These are phyloP conservation scores for Amblyraja radiata DNA, from an alignment of 2,797 vertebrate genomes.

Conservation along the genomic window DNA sequence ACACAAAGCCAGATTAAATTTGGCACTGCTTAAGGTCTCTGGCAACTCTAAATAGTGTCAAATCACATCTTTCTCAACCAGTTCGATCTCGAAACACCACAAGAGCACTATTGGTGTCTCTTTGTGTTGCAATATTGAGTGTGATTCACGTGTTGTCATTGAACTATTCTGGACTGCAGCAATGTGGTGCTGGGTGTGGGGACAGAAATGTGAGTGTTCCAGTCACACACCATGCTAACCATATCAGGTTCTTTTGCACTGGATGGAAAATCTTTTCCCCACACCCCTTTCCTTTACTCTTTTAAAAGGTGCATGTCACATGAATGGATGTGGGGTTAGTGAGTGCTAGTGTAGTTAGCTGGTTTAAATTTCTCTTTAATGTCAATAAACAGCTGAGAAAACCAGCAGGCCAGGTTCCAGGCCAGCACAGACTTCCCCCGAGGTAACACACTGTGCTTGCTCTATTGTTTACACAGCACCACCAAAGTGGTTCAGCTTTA, in stretches of 20 bases:
- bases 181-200: background rate
- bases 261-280: background rate
- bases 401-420: background rate
- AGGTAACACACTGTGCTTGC: background rate
- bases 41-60: background rate
- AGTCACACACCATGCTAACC: background rate
- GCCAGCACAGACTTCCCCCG: background rate
- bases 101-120: background rate
- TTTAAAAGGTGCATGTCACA: background rate
- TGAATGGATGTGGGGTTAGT: background rate
- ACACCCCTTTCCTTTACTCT: background rate
- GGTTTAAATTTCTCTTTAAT: conserved; percentile 30
- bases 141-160: too few relatives aligned
- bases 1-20: background rate
- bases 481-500: background rate
- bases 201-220: background rate
- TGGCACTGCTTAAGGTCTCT: background rate
- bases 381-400: conserved; percentile 22
- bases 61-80: background rate
- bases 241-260: background rate
- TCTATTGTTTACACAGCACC: conserved; percentile 5
- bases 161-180: too few relatives aligned
- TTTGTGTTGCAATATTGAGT: background rate
- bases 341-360: background rate
- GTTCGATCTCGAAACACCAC: background rate